These are phyloP conservation scores for Indicator indicator DNA, from an alignment of 2,113 vertebrate genomes.

Conservation along the genomic window DNA sequence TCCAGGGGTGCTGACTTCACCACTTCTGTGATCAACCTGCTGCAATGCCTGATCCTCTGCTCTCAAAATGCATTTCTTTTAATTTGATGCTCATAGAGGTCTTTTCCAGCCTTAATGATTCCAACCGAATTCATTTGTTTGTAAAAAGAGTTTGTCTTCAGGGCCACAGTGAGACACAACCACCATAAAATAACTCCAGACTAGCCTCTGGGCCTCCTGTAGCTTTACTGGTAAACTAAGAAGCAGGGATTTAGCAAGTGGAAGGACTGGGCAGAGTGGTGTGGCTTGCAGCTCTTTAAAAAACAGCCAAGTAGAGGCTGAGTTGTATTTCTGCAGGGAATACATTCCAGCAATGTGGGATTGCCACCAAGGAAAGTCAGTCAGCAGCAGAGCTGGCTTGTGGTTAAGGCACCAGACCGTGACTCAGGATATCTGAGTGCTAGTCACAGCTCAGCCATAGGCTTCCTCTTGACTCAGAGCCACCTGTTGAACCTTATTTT, in stretches of 20 bases:
- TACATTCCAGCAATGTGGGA: constrained; percentile 58
- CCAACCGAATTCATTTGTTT: neutral
- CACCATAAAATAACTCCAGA: constrained; percentile 1
- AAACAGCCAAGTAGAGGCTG: constrained; percentile 44
- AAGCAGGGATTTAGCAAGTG: constrained; percentile 22
- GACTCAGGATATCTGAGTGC: constrained; percentile 50
- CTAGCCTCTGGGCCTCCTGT: neutral
- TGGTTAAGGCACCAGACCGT: constrained; percentile 9
- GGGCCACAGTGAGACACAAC: neutral
- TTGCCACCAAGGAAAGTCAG: constrained; percentile 48
- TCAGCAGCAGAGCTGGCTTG: neutral
- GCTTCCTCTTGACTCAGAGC: neutral
- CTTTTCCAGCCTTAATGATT: too few species aligned
- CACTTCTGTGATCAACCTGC: too few species aligned
- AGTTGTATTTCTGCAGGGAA: constrained; percentile 61
- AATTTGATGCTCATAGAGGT: neutral
- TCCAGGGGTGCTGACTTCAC: too few species aligned
- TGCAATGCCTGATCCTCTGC: neutral
- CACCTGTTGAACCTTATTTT: constrained; percentile 33
- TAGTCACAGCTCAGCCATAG: constrained; percentile 5
- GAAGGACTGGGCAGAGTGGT: constrained; percentile 30
- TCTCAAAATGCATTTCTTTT: neutral
- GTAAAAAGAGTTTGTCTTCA: neutral
- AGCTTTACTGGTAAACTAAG: constrained; percentile 47
- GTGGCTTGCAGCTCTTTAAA: constrained; percentile 29